Evolutionary conservation across 2,888 invertebrate species (phyloP).

Genomic region (Loripinus fragilis): DNA sequence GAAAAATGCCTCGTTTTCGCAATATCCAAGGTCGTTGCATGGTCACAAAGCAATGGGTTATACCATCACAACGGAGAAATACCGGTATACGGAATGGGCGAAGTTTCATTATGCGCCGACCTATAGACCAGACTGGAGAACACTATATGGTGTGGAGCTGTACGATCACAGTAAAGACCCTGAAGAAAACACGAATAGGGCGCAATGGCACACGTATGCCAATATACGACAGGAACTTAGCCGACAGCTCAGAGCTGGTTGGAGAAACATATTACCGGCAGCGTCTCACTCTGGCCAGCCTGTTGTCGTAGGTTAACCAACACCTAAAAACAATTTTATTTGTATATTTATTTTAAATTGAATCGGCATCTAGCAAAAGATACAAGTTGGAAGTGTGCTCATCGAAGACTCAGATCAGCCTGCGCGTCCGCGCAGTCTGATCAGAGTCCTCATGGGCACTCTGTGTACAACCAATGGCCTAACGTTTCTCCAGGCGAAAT

Average conservation of each 20-base stretch:
- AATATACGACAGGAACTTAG: background rate
- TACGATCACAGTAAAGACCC: slow-evolving; percentile 20
- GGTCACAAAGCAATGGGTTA: slow-evolving; percentile 16
- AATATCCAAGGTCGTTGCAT: slow-evolving; percentile 50
- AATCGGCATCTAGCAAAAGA: too few relatives aligned
- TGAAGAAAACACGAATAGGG: slow-evolving; percentile 6
- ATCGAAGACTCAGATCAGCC: too few relatives aligned
- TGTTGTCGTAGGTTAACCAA: too few relatives aligned
- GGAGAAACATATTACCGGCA: background rate
- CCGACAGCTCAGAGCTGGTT: background rate
- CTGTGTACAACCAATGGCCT: too few relatives aligned
- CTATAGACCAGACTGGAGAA: slow-evolving; percentile 20
- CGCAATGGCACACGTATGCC: background rate
- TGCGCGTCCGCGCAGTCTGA: too few relatives aligned
- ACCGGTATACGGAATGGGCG: slow-evolving; percentile 15
- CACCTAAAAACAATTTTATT: too few relatives aligned
- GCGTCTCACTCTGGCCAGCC: too few relatives aligned
- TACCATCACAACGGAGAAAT: background rate
- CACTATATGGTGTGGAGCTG: slow-evolving; percentile 9
- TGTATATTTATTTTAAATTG: too few relatives aligned
- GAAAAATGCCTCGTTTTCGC: slow-evolving; percentile 47
- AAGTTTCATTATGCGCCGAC: background rate
- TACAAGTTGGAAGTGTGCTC: too few relatives aligned
- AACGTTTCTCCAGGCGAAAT: too few relatives aligned
- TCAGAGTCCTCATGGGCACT: too few relatives aligned